Conservation (phyloP, 2,888 invertebrate genomes). For the Ichneumon xanthorius region DNA sequence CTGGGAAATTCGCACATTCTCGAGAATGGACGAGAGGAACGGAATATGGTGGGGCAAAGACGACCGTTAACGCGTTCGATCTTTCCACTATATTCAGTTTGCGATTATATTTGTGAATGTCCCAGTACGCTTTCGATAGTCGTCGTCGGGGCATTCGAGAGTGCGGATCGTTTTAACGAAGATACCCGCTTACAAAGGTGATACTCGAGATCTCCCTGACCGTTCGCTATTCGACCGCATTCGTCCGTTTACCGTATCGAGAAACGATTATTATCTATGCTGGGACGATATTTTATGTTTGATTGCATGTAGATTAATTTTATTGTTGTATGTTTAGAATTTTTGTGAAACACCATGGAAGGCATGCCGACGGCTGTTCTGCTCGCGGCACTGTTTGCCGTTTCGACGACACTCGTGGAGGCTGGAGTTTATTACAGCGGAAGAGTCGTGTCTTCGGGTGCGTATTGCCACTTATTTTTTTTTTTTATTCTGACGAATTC, state of each 20-base stretch:
- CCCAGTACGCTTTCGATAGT: slow-evolving; percentile 48
- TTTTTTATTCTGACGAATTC: background rate
- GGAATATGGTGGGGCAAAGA: slow-evolving; percentile 1
- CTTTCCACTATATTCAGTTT: slow-evolving; percentile 19
- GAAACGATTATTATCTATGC: background rate
- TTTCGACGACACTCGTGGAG: slow-evolving; percentile 56
- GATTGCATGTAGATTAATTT: background rate
- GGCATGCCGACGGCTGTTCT: slow-evolving; percentile 74
- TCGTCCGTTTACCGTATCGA: background rate
- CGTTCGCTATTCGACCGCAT: background rate
- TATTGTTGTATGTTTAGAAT: slow-evolving; percentile 36
- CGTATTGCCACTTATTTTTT: slow-evolving; percentile 35
- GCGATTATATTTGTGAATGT: slow-evolving; percentile 59
- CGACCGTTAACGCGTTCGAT: slow-evolving; percentile 18
- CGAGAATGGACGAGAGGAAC: background rate
- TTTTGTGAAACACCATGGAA: slow-evolving; percentile 68
- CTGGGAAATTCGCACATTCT: background rate
- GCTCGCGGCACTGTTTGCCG: slow-evolving; percentile 68
- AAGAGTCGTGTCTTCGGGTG: slow-evolving; percentile 75
- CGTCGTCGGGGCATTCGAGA: slow-evolving; percentile 56
- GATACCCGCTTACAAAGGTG: slow-evolving; percentile 46
- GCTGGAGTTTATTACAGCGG: slow-evolving; percentile 70
- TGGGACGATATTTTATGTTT: background rate
- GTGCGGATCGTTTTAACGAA: slow-evolving; percentile 63
- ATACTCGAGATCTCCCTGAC: slow-evolving; percentile 9